Conservation (phyloP, 2,113 vertebrate genomes). For the Eurystomus gularis region DNA sequence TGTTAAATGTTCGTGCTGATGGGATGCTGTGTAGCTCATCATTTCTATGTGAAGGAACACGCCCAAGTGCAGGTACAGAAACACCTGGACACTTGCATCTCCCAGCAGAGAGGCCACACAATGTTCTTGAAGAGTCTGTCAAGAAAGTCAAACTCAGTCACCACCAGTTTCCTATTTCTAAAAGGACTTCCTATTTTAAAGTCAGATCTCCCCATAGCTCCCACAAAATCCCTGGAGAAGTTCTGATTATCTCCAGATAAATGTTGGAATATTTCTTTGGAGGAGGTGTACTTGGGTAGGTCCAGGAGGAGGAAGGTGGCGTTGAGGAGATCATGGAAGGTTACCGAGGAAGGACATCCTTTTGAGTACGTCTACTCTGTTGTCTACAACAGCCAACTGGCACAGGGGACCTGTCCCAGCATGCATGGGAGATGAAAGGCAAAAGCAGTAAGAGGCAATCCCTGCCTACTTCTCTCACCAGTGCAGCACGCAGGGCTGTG, state of each 20-base stretch:
- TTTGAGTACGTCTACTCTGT: background rate
- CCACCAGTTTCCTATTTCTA: background rate
- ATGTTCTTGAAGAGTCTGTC: background rate
- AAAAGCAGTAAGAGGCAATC: background rate
- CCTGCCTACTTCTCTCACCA: too few species aligned
- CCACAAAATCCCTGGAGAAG: background rate
- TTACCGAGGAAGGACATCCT: background rate
- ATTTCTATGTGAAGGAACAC: background rate
- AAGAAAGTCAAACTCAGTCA: background rate
- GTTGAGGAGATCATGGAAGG: background rate
- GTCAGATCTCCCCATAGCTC: background rate
- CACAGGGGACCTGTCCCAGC: background rate
- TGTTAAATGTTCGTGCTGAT: background rate
- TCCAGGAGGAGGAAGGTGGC: background rate
- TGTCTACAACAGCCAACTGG: background rate
- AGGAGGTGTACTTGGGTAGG: background rate
- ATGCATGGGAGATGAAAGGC: rapidly evolving
- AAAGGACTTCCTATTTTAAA: background rate
- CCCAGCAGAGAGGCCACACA: background rate
- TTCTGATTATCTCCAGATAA: background rate
- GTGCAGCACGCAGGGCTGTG: too few species aligned
- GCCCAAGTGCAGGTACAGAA: background rate
- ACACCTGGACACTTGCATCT: background rate
- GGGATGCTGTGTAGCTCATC: background rate
- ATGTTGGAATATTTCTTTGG: background rate